A percentile compares a stretch with the other conserved stretches of the same genome.
These are phyloP conservation scores for Drosophila leonis DNA, from an alignment of 2,888 invertebrate species.

Conservation along the genomic window DNA sequence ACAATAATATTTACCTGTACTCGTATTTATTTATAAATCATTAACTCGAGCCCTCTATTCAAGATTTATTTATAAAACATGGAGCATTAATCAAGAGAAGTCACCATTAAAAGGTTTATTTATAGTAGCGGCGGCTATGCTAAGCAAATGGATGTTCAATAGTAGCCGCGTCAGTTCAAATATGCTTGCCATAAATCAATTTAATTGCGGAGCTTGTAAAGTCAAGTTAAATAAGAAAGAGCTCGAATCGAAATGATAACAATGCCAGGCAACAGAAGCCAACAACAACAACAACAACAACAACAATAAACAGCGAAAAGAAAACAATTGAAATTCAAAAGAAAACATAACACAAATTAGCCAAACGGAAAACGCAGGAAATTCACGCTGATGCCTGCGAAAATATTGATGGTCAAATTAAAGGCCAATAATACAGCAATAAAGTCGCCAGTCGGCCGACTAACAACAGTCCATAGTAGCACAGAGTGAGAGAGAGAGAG, in stretches of 20 bases:
- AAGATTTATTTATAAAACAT: background rate
- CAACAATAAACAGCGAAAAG: background rate
- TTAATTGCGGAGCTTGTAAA: slow-evolving; percentile 31
- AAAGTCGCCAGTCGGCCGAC: slow-evolving; percentile 59
- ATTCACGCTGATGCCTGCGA: slow-evolving; percentile 51
- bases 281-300: background rate
- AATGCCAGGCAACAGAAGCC: background rate
- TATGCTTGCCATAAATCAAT: slow-evolving; percentile 23
- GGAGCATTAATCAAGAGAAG: background rate
- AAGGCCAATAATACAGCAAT: slow-evolving; percentile 77
- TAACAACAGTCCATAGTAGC: slow-evolving; percentile 28
- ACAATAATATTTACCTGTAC: background rate
- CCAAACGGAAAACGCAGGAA: slow-evolving; percentile 40
- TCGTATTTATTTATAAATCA: background rate
- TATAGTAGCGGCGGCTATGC: background rate
- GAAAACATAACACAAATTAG: slow-evolving; percentile 67
- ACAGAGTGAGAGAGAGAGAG: slow-evolving; percentile 12
- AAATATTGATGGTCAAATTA: slow-evolving; percentile 74
- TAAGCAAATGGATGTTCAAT: background rate
- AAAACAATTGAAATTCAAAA: slow-evolving; percentile 44
- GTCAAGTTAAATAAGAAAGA: slow-evolving; percentile 31
- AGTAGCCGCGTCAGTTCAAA: background rate
- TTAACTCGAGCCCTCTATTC: background rate
- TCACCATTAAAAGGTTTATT: slow-evolving; percentile 5
- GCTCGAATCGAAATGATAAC: slow-evolving; percentile 9